phyloP scores from a whole-genome alignment of 2,888 invertebrate species.

The Thera britannica region DNA sequence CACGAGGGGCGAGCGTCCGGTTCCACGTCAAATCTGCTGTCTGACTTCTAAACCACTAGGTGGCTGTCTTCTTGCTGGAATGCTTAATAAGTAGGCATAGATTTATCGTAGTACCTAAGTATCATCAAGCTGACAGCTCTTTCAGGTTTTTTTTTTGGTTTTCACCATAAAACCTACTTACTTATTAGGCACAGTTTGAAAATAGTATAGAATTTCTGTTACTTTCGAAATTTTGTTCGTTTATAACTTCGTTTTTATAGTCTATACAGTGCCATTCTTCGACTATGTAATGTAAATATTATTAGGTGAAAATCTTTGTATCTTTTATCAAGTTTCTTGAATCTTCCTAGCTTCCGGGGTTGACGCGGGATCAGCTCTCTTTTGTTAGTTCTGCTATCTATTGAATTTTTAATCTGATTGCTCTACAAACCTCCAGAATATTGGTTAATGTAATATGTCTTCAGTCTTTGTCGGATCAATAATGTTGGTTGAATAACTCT shows the following conservation, averaged over 20 bases:
- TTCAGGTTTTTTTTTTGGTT: not conserved
- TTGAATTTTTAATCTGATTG: slow-evolving; percentile 7
- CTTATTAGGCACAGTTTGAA: not conserved
- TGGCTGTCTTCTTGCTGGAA: slow-evolving; percentile 11
- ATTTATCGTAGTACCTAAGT: not conserved
- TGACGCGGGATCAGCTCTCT: not conserved
- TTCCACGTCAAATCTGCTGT: slow-evolving; percentile 42
- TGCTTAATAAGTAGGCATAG: not conserved
- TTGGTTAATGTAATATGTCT: slow-evolving; percentile 11
- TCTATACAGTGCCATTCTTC: too few species aligned
- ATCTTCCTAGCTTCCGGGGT: not conserved
- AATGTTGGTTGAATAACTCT: slow-evolving; percentile 14
- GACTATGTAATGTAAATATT: too few species aligned
- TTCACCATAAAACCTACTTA: too few species aligned
- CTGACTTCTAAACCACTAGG: slow-evolving; percentile 21
- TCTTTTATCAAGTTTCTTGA: not conserved
- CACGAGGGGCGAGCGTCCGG: slow-evolving; percentile 70
- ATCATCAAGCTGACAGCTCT: not conserved
- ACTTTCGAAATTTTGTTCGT: too few species aligned
- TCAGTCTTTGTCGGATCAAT: slow-evolving; percentile 13
- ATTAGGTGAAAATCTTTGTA: too few species aligned
- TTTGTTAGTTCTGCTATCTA: not conserved
- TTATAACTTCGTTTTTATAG: too few species aligned
- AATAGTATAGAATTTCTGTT: not conserved
- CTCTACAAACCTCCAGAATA: not conserved